Evolutionary conservation across 2,113 vertebrate genomes (phyloP), one percentile per base, ranked within the genome.

Genomic region (Zosterops lateralis): DNA sequence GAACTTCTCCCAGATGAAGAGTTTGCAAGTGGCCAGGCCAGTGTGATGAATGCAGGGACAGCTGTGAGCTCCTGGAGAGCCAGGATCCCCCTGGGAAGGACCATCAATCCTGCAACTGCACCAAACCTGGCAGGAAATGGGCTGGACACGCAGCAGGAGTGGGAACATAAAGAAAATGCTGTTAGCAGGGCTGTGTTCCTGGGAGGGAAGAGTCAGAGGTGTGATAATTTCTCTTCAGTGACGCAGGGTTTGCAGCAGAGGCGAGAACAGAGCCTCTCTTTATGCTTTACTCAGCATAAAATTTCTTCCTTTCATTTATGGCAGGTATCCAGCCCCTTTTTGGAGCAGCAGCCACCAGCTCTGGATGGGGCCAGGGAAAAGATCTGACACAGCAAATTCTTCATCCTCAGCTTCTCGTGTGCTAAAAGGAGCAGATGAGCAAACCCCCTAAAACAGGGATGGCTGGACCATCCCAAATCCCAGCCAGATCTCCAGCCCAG

Each of bases 231-330:
- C 81, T 78, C 70, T 60, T 90, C 72, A 13, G 64, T 6, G 68
- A 67, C 14, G 83, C 90, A 76, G 60, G 21, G 47, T 40, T 83
- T 94, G 90, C 88, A 70, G 96, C 79, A 92, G 34, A 83, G 75
- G 78, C 1, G 3, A 90, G 87, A 92, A 85, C 14, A 13, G 75
- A 76, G 48, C 38, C 75, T 88, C 38, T 47, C 51, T 86, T 93
- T 94, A n/a, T 56, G 85, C 92, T 95, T 93, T 84, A 92, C 45
- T 93, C 94, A 92, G 87, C 91, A 91, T 54, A 84, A 92, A 96
- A 94, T 64, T 18, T 62, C 85, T 38, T 87, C 45, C 50, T 84
- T 87, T 95, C 78, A 47, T 89, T 79, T 66, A 34, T 65, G 81
- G 70, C 87, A 68, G 84, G 50, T 76, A 84, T 89, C 87, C 94